Evolutionary conservation across 2,113 vertebrate genomes (phyloP), one percentile per base, ranked within the genome.

Genomic region (Sula dactylatra): DNA sequence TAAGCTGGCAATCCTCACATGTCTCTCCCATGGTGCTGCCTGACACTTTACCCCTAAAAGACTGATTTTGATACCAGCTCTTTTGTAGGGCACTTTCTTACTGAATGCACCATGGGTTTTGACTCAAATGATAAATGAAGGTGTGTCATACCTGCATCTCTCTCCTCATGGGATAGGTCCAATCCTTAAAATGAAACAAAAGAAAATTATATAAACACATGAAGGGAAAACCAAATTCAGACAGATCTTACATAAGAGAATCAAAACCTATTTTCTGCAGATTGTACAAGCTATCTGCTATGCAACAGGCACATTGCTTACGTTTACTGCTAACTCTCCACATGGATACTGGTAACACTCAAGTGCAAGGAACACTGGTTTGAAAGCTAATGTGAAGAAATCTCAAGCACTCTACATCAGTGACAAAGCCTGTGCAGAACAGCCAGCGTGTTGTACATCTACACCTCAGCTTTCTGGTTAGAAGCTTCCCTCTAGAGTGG

Each of bases 151-250:
- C 99, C 99, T 99, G 99, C 99, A 99, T 99, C 80, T 99, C 99
- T 97, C 99, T 98, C 97, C 99, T 99, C 99, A 99, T 99, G 77
- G 99, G 99, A 97, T 99, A 99, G 80, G 98, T 99, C 99, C 99
- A 99, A 96, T 99, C 99, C 99, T 99, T 91, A 64, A 96, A 87
- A 79, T 34, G 88, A 87, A 40, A 32, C 34, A 80, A 78, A 90
- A 44, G 70, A 47, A 1, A 49, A 49, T 84, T 87, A 95, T 3
- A 73, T 5, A 49, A 5, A 19, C 10, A 69, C 13, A 88, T 3
- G 56, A 12, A 66, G 16, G 36, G 34, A 49, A 80, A 74, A 45
- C 16, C 26, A 83, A 20, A 36, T 32, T 38, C 52, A 79, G 44
- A 20, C 45, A 76, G 54, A 45, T 26, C 7, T 64, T 27, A 16